phyloP scores from a whole-genome alignment of 1,140 invertebrate genomes.

The Octopus bimaculoides region DNA sequence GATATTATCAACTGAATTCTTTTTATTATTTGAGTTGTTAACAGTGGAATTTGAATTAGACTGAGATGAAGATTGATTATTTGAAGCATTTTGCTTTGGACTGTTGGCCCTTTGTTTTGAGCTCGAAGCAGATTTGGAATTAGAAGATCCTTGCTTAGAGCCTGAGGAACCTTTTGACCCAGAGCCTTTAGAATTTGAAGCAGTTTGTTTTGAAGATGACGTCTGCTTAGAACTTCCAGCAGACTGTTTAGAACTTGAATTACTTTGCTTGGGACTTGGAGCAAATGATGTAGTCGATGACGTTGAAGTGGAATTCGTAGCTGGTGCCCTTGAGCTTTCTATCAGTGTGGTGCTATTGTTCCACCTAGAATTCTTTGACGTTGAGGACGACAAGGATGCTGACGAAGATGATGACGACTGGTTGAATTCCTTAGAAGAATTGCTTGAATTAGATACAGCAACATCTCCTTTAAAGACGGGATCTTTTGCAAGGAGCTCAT shows the following conservation, averaged over 20 bases:
- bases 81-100: background rate
- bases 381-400: constrained; percentile 10
- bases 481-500: constrained; percentile 4
- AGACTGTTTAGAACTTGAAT: constrained; percentile 6
- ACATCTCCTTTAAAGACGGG: background rate
- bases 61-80: background rate
- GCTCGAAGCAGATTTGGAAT: background rate
- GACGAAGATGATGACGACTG: constrained; percentile 10
- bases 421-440: background rate
- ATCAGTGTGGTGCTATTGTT: background rate
- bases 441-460: background rate
- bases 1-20: background rate
- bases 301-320: background rate
- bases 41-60: background rate
- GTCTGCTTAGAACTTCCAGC: background rate
- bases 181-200: background rate
- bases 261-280: background rate
- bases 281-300: constrained; percentile 9
- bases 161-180: background rate
- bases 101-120: background rate
- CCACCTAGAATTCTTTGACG: constrained; percentile 9
- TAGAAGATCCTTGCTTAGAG: background rate
- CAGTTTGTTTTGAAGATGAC: background rate
- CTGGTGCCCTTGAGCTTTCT: background rate
- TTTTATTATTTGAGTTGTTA: background rate